Evolutionary conservation across 2,888 invertebrate species (phyloP), one percentile per base, ranked within the genome.

Genomic region (Volucella inanis): DNA sequence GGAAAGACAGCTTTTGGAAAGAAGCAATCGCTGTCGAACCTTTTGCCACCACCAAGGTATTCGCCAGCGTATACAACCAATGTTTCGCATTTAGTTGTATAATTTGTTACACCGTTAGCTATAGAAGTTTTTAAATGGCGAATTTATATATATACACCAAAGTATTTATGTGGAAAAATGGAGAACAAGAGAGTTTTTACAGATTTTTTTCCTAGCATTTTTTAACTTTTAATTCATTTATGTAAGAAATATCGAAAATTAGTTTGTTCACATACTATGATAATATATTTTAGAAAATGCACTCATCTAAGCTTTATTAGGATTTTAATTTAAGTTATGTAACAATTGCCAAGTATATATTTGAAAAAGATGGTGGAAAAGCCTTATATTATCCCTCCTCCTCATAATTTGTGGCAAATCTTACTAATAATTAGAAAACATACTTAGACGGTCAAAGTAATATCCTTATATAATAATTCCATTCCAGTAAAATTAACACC

Each of bases 61-160:
- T 93, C 95, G 82, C 95, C 95, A 1, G 96, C 96, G 3, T 96
- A 96, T 89, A 96, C 96, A 45, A 95, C 95, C 77, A 96, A 96
- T 90, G 96, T 96, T 0, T 96, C 96, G 15, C 96, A 96, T 92
- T 93, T 96, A 87, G 95, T 96, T 88, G 96, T 96, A 89, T 96
- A 93, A 92, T n/a, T n/a, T 31, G 8, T 11, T 12, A 22, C n/a
- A n/a, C 18, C n/a, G 31, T 8, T 6, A 67, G 12, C n/a, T 3
- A 2, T 54, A 41, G n/a, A 3, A 2, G 14, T 31, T 43, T 54
- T 57, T 15, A 57, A 18, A 39, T n/a, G 52, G 22, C 54, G 67
- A 67, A 54, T 67, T 65, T 50, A 62, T 14, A 1, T 18, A 43
- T 14, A 22, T n/a, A 52, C 31, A 31, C 31, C 4, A 6, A 31